phyloP scores from a whole-genome alignment of 2,888 invertebrate genomes.

The Himalopsyche kuldschensis region DNA sequence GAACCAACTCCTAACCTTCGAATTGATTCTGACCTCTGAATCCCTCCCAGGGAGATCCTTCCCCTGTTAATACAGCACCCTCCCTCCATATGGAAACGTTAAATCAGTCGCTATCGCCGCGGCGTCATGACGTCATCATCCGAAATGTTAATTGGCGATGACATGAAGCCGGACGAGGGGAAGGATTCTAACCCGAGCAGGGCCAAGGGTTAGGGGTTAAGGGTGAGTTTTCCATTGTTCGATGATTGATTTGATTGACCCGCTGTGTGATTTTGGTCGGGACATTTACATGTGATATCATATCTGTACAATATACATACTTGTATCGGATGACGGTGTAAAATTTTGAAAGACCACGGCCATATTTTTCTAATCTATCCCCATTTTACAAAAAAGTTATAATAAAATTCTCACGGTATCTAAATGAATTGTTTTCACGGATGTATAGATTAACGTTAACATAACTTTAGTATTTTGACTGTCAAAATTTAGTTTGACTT shows the following conservation, averaged over 20 bases:
- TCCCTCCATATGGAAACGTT: background rate
- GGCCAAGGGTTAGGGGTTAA: background rate
- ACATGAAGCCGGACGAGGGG: background rate
- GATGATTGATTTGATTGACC: background rate
- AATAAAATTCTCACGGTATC: no score
- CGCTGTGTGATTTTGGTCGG: background rate
- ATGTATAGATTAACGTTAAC: no score
- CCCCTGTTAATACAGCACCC: background rate
- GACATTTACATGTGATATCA: background rate
- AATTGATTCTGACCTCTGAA: background rate
- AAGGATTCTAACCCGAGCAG: background rate
- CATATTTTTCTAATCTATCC: no score
- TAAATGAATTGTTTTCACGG: no score
- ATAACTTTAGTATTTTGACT: no score
- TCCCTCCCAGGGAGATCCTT: background rate
- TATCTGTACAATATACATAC: no score
- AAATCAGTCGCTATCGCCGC: background rate
- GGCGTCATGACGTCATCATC: background rate
- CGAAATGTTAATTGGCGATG: background rate
- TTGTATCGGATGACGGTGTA: no score
- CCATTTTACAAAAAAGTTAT: no score
- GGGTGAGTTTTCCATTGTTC: background rate
- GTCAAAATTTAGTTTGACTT: no score
- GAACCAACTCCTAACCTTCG: background rate
- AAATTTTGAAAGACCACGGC: no score